Evolutionary conservation across 35 echinoderm and acorn worm genomes (phyloP).

Genomic region (Acanthaster planci): DNA sequence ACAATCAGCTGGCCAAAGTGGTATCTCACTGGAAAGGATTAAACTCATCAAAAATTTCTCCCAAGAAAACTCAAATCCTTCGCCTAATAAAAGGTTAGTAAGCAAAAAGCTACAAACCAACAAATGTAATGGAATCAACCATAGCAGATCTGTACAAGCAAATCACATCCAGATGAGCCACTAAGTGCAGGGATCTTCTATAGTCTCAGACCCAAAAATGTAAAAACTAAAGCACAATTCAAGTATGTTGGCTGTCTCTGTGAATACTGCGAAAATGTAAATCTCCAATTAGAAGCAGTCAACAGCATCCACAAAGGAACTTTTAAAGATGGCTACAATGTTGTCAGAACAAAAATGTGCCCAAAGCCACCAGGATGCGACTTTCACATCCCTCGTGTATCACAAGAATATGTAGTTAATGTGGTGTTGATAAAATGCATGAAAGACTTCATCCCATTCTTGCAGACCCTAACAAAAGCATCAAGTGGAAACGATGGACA

Average conservation of each 20-base stretch:
- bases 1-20: slow-evolving; percentile 43
- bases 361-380: slow-evolving; percentile 1
- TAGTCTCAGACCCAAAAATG: slow-evolving; percentile 59
- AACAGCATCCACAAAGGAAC: slow-evolving; percentile 28
- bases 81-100: slow-evolving; percentile 61
- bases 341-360: slow-evolving; percentile 41
- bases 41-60: slow-evolving; percentile 55
- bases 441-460: slow-evolving; percentile 30
- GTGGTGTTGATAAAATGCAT: slow-evolving; percentile 51
- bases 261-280: slow-evolving; percentile 65
- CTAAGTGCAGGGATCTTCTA: slow-evolving; percentile 62
- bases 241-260: slow-evolving; percentile 68
- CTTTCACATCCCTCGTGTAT: slow-evolving; percentile 44
- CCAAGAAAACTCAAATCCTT: slow-evolving; percentile 59
- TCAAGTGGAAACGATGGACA: slow-evolving; percentile 68
- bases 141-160: slow-evolving; percentile 55
- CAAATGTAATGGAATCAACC: slow-evolving; percentile 56
- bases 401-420: slow-evolving; percentile 43
- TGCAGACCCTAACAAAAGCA: slow-evolving; percentile 24
- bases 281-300: slow-evolving; percentile 43
- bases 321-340: slow-evolving; percentile 43
- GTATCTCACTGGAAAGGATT: slow-evolving; percentile 47
- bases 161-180: slow-evolving; percentile 50
- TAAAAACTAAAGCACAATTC: slow-evolving; percentile 38
- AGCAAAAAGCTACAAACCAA: slow-evolving; percentile 48